These are phyloP conservation scores for Nycticorax nycticorax DNA, from an alignment of 2,113 vertebrate species.

Conservation along the genomic window DNA sequence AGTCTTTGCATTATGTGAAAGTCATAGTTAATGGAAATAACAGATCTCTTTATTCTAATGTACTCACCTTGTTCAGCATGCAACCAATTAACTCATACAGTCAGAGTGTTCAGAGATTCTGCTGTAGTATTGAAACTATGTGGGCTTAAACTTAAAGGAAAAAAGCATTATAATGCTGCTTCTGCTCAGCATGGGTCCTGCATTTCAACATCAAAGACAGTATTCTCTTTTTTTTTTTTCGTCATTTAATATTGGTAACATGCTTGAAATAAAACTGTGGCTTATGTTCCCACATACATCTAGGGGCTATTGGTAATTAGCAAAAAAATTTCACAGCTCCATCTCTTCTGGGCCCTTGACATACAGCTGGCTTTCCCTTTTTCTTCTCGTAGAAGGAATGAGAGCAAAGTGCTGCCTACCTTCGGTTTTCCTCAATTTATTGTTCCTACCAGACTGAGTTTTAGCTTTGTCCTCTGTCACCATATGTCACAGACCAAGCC, in stretches of 20 bases:
- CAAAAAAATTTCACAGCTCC: not conserved
- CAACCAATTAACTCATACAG: not conserved
- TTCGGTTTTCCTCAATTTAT: not conserved
- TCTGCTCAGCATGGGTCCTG: not conserved
- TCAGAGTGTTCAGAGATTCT: not conserved
- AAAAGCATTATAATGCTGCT: not conserved
- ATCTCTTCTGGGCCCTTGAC: not conserved
- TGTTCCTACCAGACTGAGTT: not conserved
- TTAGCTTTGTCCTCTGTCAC: not conserved
- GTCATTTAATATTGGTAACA: not conserved
- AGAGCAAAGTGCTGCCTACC: not conserved
- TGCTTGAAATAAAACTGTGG: not conserved
- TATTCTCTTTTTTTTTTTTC: not conserved
- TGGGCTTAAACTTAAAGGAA: not conserved
- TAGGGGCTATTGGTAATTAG: not conserved
- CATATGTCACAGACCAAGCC: not conserved
- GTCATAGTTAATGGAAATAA: not conserved
- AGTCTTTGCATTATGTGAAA: not conserved
- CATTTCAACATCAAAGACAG: not conserved
- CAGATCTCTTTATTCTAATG: not conserved
- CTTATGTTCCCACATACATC: not conserved
- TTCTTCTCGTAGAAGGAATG: not conserved
- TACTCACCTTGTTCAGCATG: not conserved
- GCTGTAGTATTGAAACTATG: not conserved
- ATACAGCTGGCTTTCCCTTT: not conserved